A percentile compares a stretch with the other conserved stretches of the same genome.
Conservation (phyloP, 2,888 invertebrate genomes). For the Exocentrus adspersus region DNA sequence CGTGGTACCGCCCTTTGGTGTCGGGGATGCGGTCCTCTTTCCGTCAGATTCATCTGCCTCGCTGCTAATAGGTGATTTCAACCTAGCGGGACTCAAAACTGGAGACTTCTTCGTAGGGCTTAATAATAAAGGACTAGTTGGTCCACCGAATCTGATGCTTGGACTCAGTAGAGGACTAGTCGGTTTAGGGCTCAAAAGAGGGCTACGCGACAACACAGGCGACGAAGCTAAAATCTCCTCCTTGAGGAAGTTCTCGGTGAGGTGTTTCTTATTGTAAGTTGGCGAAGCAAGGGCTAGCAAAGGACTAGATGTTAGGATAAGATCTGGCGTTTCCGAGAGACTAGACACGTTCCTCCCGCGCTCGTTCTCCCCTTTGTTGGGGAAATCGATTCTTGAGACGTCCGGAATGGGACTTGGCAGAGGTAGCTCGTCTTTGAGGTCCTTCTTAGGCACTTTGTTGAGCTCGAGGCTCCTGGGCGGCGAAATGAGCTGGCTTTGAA, state of each 20-base stretch:
- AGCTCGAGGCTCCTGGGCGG: conserved; percentile 34
- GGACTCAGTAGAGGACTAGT: conserved; percentile 36
- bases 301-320: conserved; percentile 62
- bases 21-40: conserved; percentile 43
- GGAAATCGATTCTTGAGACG: conserved; percentile 54
- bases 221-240: conserved; percentile 41
- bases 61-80: conserved; percentile 19
- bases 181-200: conserved; percentile 26
- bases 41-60: conserved; percentile 30
- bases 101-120: conserved; percentile 31
- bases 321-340: conserved; percentile 64
- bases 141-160: conserved; percentile 31
- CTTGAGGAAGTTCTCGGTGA: conserved; percentile 47
- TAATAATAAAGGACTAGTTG: conserved; percentile 34
- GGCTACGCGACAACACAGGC: conserved; percentile 22
- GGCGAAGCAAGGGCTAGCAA: conserved; percentile 44
- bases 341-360: conserved; percentile 43
- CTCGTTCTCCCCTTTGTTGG: conserved; percentile 38
- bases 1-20: conserved; percentile 65
- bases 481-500: not conserved
- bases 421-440: conserved; percentile 35
- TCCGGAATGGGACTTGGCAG: conserved; percentile 60
- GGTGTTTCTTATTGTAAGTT: conserved; percentile 38
- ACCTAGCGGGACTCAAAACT: conserved; percentile 48
- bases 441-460: conserved; percentile 38